These are phyloP conservation scores for Melieria crassipennis DNA, from an alignment of 2,888 invertebrate genomes.

Conservation along the genomic window DNA sequence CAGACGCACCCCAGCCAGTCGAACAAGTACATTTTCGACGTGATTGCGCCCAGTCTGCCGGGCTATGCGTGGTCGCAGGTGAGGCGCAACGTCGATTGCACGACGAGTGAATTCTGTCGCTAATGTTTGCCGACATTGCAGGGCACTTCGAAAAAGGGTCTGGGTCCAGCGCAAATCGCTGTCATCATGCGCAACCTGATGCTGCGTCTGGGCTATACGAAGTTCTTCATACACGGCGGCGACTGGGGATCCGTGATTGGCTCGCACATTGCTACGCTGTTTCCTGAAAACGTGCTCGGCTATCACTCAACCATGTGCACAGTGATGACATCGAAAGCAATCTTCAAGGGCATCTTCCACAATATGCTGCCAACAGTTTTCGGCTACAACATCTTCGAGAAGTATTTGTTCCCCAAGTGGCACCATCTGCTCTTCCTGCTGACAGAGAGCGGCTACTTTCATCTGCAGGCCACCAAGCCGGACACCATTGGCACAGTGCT, in stretches of 20 bases:
- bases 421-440: conserved; percentile 52
- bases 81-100: not conserved
- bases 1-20: conserved; percentile 62
- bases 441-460: conserved; percentile 73
- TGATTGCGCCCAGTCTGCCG: conserved; percentile 69
- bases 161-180: conserved; percentile 67
- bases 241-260: conserved; percentile 83
- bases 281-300: conserved; percentile 71
- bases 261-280: conserved; percentile 72
- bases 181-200: conserved; percentile 74
- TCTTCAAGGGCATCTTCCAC: conserved; percentile 67
- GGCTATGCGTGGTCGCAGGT: conserved; percentile 66
- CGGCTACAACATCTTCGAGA: conserved; percentile 67
- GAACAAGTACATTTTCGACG: conserved; percentile 70
- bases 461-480: conserved; percentile 88
- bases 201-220: conserved; percentile 72
- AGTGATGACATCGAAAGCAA: conserved; percentile 48
- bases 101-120: not conserved
- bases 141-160: conserved; percentile 62
- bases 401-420: conserved; percentile 67
- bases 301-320: conserved; percentile 74
- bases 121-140: conserved; percentile 45
- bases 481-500: conserved; percentile 77
- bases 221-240: conserved; percentile 79
- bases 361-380: conserved; percentile 70